A percentile compares a stretch with the other conserved stretches of the same genome.
Conservation (phyloP, 2,888 invertebrate species). For the Phengaris alcon region DNA sequence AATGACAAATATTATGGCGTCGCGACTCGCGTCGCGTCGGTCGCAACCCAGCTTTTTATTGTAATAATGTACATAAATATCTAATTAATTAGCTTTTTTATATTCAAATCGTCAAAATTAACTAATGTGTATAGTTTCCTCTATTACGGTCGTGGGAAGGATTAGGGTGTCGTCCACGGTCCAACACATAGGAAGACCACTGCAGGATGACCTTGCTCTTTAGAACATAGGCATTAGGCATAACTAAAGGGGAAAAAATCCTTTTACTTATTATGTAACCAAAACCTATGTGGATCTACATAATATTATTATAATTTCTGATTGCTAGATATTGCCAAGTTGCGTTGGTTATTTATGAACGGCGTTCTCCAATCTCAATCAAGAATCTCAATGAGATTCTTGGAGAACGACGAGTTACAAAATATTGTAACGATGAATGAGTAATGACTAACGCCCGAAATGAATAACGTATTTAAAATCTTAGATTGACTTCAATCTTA, state of each 20-base stretch:
- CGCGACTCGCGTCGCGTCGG: background rate
- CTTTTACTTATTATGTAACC: background rate
- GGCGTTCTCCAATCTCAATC: too few species aligned
- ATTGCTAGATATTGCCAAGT: background rate
- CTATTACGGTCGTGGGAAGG: background rate
- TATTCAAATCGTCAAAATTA: background rate
- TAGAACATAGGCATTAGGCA: background rate
- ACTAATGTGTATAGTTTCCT: too few species aligned
- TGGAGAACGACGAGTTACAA: too few species aligned
- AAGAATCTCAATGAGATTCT: too few species aligned
- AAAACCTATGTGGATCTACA: background rate
- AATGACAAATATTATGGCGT: slow-evolving; percentile 4
- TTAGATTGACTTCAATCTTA: too few species aligned
- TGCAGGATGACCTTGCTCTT: background rate
- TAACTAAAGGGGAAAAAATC: background rate
- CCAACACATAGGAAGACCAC: background rate
- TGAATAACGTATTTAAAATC: too few species aligned
- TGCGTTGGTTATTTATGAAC: too few species aligned
- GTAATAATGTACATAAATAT: background rate
- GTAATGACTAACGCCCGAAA: too few species aligned
- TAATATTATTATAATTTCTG: background rate
- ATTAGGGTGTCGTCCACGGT: background rate
- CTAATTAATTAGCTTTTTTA: background rate
- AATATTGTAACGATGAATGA: too few species aligned
- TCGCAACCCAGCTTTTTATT: background rate